Evolutionary conservation across 92 coral and sea anemone genomes (phyloP), one percentile per base, ranked within the genome.

Genomic region (Paragorgia papillata): DNA sequence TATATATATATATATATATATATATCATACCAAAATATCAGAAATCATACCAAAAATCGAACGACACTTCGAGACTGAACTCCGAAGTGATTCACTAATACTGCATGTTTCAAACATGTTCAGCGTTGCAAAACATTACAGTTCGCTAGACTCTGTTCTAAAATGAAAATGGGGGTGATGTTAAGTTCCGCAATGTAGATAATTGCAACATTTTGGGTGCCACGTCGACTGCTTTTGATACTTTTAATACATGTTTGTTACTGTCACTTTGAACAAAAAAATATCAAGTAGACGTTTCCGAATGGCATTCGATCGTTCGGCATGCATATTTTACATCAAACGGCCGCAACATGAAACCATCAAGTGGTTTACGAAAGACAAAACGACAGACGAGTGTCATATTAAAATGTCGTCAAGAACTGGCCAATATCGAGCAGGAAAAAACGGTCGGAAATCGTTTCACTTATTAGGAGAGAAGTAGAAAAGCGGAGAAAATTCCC

Each of bases 321-420:
- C 27, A 21, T 19, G 29, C 29, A 30, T 33, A 14, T 34, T 28
- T 29, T 24, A 68, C 29, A 48, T 44, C 54, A 12, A 48, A 48
- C 39, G 30, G 75, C 40, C 75, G 75, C 58, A 33, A 68, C 75
- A 27, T 68, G 75, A 68, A 68, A 68, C 75, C 75, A 46, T 68
- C 20, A 13, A 27, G 58, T 44, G 58, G 48, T 44, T 68, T 48
- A 9, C 37, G 75, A 68, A 68, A 48, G 58, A 25, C 75, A 48
- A 68, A 68, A 27, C 75, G 75, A 68, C 59, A 68, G 75, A 68
- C 54, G 40, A 68, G 58, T 68, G 75, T 25, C 75, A 25, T 68
- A 29, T n/a, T n/a, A n/a, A n/a, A n/a, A n/a, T n/a, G 48, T 44
- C 43, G 59, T 49, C 59, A 40, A 28, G 34, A 68, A 44, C 48